These are phyloP conservation scores for Tenebrio molitor DNA, from an alignment of 1,140 invertebrate genomes.

Conservation along the genomic window DNA sequence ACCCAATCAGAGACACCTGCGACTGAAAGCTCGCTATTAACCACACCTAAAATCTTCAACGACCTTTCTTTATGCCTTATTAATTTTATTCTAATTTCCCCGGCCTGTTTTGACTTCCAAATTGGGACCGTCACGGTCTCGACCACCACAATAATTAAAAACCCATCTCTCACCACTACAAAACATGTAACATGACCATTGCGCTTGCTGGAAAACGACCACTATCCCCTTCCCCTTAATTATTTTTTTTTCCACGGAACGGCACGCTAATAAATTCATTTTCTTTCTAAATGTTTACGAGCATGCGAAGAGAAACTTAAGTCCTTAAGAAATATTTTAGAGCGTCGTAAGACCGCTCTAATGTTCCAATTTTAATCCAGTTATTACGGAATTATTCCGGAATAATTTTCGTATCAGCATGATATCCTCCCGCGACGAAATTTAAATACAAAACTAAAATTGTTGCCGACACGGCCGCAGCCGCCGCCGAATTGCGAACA, in stretches of 20 bases:
- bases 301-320: conserved; percentile 26
- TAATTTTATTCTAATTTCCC: conserved; percentile 53
- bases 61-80: conserved; percentile 46
- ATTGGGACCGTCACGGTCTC: conserved; percentile 18
- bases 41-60: conserved; percentile 49
- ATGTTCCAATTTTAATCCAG: conserved; percentile 35
- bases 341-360: conserved; percentile 8
- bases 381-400: conserved; percentile 28
- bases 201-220: background rate
- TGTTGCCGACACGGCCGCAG: background rate
- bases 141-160: background rate
- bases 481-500: background rate
- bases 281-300: conserved; percentile 30
- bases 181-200: background rate
- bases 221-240: background rate
- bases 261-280: conserved; percentile 36
- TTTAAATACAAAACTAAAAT: conserved; percentile 8
- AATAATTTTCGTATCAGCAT: conserved; percentile 35
- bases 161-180: background rate
- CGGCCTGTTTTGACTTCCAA: conserved; percentile 43
- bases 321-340: conserved; percentile 20
- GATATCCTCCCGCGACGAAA: conserved; percentile 1
- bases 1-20: conserved; percentile 54
- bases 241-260: conserved; percentile 18
- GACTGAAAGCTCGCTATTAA: conserved; percentile 49